phyloP scores from a whole-genome alignment of 2,888 invertebrate genomes.

The Chaetoderma sp. region DNA sequence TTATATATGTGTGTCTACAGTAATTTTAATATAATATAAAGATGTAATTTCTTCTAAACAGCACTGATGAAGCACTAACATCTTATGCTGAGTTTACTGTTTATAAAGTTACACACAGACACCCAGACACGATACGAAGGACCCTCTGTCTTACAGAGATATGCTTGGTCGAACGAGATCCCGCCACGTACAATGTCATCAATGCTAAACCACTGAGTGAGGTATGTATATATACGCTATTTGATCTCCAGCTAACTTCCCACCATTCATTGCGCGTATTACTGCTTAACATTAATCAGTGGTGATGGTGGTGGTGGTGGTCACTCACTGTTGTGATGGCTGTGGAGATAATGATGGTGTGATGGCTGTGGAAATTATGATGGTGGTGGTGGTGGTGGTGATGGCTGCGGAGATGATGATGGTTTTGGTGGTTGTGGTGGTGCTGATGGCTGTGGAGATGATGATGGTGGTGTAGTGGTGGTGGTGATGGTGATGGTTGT shows the following conservation, averaged over 20 bases:
- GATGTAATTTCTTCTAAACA: conserved; percentile 72
- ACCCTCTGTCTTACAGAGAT: conserved; percentile 95
- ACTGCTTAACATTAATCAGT: conserved; percentile 1
- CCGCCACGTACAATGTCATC: conserved; percentile 93
- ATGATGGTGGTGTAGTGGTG: too few species aligned
- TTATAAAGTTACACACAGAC: conserved; percentile 82
- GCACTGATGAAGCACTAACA: conserved; percentile 94
- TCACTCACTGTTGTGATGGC: not conserved
- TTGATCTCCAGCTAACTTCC: too few species aligned
- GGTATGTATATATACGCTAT: conserved; percentile 59
- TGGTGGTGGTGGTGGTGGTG: too few species aligned
- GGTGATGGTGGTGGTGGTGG: conserved; percentile 12
- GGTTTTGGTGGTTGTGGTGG: too few species aligned
- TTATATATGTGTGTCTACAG: too few species aligned
- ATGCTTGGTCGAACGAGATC: conserved; percentile 95
- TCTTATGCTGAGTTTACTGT: conserved; percentile 97
- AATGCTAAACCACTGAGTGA: conserved; percentile 77
- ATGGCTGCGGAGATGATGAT: too few species aligned
- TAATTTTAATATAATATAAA: too few species aligned
- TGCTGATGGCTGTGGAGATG: too few species aligned
- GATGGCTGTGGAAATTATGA: too few species aligned
- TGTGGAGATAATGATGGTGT: not conserved
- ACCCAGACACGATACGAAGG: conserved; percentile 82
- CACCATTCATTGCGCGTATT: too few species aligned
- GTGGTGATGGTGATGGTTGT: too few species aligned